Percentiles rank a stretch among this genome's conserved stretches.
Evolutionary conservation across 2,797 vertebrate genomes (phyloP).

Genomic region (Premnoplex brunnescens): DNA sequence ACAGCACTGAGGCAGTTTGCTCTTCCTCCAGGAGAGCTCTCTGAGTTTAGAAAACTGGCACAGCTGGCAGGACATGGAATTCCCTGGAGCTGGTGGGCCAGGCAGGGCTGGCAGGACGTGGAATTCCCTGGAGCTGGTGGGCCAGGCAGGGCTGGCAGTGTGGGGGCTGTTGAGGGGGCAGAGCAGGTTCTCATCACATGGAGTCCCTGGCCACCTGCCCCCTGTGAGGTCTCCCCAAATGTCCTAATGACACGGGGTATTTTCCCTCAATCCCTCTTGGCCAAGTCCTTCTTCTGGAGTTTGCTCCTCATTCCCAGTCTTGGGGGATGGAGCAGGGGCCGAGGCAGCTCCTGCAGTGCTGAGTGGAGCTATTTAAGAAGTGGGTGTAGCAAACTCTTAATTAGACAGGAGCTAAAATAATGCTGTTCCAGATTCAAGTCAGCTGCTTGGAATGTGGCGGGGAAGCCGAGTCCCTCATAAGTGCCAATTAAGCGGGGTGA

Average conservation of each 20-base stretch:
- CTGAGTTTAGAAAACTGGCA: neutral
- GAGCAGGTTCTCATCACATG: fast-evolving
- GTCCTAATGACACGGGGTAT: fast-evolving
- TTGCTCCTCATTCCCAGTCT: neutral
- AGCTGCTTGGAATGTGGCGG: conserved; percentile 10
- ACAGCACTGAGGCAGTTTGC: fast-evolving
- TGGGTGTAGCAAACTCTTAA: conserved; percentile 36
- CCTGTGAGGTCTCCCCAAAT: neutral
- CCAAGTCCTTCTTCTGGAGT: neutral
- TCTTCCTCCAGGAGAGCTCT: neutral
- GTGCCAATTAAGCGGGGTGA: neutral
- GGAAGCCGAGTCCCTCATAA: neutral
- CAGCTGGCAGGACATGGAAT: neutral
- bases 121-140: neutral
- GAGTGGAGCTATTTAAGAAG: neutral
- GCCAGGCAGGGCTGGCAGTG: neutral
- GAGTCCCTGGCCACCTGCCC: neutral
- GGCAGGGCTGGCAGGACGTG: neutral
- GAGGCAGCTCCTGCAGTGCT: neutral
- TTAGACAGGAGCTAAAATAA: neutral
- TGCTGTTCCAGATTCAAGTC: conserved; percentile 4
- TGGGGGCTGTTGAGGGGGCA: no score
- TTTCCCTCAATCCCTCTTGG: neutral
- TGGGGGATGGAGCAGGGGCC: neutral
- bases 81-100: neutral